phyloP scores from a whole-genome alignment of 1,140 invertebrate species.

The Luehdorfia chinensis region DNA sequence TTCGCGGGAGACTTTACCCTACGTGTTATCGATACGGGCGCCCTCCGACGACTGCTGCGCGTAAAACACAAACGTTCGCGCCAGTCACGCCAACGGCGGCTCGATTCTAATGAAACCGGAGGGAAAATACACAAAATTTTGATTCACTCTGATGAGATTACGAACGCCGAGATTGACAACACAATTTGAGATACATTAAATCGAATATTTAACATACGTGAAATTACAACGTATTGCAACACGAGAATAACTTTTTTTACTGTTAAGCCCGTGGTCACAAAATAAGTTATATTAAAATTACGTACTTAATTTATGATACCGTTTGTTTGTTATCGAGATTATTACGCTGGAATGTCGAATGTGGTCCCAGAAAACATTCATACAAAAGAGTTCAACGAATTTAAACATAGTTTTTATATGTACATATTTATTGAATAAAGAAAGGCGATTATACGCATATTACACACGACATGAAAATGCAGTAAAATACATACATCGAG shows the following conservation, averaged over 20 bases:
- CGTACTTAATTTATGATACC: background rate
- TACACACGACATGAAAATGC: too few relatives aligned
- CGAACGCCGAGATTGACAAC: slow-evolving; percentile 38
- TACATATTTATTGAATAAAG: too few relatives aligned
- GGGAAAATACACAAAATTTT: slow-evolving; percentile 59
- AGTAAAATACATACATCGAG: too few relatives aligned
- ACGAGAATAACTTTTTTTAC: background rate
- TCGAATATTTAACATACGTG: slow-evolving; percentile 45
- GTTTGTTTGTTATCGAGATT: slow-evolving; percentile 17
- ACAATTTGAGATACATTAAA: slow-evolving; percentile 30
- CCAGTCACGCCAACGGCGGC: slow-evolving; percentile 33
- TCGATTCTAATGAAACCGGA: slow-evolving; percentile 39
- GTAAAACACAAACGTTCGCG: slow-evolving; percentile 14
- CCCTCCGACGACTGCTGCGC: slow-evolving; percentile 32
- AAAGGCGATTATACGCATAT: too few relatives aligned
- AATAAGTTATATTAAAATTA: background rate
- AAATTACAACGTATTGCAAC: slow-evolving; percentile 31
- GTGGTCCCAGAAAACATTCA: slow-evolving; percentile 18
- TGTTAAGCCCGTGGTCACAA: background rate
- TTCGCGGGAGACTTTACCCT: slow-evolving; percentile 16
- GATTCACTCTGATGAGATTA: slow-evolving; percentile 42
- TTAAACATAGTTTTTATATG: too few relatives aligned
- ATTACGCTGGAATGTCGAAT: background rate
- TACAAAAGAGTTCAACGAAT: slow-evolving; percentile 59
- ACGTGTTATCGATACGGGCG: slow-evolving; percentile 48